These are phyloP conservation scores for Anguilla rostrata DNA, from an alignment of 2,113 vertebrate species.

Conservation along the genomic window DNA sequence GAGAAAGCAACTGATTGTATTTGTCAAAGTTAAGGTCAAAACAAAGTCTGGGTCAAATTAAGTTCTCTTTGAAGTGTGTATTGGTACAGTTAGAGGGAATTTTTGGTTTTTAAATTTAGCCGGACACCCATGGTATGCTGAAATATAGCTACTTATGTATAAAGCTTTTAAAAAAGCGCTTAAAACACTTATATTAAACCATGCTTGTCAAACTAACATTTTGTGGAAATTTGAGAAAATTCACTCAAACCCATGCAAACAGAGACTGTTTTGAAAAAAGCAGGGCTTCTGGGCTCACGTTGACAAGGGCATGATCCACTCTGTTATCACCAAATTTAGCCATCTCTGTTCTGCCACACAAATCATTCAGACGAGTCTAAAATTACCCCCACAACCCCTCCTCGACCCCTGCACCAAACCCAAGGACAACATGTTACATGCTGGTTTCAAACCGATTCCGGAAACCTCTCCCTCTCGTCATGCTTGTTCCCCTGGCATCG, in stretches of 20 bases:
- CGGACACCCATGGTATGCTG: background rate
- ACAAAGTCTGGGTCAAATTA: background rate
- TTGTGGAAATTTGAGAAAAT: background rate
- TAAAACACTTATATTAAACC: background rate
- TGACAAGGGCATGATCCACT: background rate
- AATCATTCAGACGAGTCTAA: background rate
- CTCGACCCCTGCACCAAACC: background rate
- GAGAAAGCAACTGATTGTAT: background rate
- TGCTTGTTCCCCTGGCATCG: background rate
- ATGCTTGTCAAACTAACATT: slow-evolving; percentile 6
- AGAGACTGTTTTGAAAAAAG: background rate
- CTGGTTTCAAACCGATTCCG: slow-evolving; percentile 4
- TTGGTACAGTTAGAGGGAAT: background rate
- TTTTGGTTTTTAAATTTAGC: background rate
- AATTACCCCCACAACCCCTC: background rate
- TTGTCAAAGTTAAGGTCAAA: background rate
- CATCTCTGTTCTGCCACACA: background rate
- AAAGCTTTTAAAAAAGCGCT: background rate
- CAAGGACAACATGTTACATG: background rate
- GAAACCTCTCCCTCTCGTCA: background rate
- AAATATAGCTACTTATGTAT: background rate
- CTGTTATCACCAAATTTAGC: background rate
- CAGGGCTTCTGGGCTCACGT: background rate
- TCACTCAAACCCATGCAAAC: slow-evolving; percentile 1
- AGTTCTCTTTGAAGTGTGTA: background rate